Conservation (phyloP, 2,888 invertebrate species). For the Drosophila parthenogenetica region DNA sequence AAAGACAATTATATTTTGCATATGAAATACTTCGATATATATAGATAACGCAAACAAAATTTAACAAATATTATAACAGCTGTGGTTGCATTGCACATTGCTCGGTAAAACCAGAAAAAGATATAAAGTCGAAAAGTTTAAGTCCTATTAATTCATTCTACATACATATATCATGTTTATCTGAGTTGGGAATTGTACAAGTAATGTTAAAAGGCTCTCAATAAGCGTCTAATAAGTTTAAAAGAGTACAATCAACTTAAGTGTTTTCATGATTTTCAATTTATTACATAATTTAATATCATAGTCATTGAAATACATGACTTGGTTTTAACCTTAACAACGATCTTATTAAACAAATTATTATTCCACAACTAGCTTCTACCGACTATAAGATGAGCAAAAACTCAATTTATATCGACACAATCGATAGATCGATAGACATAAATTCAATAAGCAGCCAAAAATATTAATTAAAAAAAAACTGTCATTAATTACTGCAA, state of each 20-base stretch:
- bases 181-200: too few species aligned
- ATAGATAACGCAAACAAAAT: constrained; percentile 26
- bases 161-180: too few species aligned
- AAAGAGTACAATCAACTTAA: too few species aligned
- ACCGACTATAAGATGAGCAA: too few species aligned
- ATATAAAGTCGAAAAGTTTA: neutral
- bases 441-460: neutral
- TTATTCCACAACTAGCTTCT: too few species aligned
- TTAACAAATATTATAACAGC: constrained; percentile 45
- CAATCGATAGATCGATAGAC: neutral
- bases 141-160: constrained; percentile 8
- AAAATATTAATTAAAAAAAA: neutral
- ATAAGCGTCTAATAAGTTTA: too few species aligned
- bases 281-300: too few species aligned
- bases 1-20: constrained; percentile 38
- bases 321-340: too few species aligned
- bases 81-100: constrained; percentile 36
- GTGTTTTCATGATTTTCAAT: too few species aligned
- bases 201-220: too few species aligned
- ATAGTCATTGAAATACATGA: too few species aligned
- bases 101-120: constrained; percentile 12
- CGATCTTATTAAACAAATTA: too few species aligned
- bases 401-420: neutral
- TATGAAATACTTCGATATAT: neutral
- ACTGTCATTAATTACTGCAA: neutral